Evolutionary conservation across 2,113 vertebrate species (phyloP).

Genomic region (Oostethus manadensis): DNA sequence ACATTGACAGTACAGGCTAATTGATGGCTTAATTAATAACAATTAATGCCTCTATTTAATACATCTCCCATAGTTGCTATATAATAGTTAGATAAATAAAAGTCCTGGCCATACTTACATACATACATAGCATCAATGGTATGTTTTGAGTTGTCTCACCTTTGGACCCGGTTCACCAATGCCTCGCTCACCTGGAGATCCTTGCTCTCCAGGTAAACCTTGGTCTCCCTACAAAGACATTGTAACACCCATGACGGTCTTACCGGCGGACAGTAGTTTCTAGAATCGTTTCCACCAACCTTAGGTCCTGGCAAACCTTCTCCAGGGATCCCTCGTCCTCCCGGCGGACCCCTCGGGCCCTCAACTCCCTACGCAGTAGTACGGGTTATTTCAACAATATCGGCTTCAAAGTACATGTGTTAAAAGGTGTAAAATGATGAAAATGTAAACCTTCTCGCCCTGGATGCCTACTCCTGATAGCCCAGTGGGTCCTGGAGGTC

Average conservation of each 20-base stretch:
- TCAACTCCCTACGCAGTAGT: constrained; percentile 72
- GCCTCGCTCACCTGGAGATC: constrained; percentile 76
- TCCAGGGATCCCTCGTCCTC: constrained; percentile 75
- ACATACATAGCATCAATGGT: too few species aligned
- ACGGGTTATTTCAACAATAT: background rate
- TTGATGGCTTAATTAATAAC: background rate
- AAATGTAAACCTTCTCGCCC: constrained; percentile 78
- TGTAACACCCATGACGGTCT: background rate
- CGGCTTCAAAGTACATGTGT: background rate
- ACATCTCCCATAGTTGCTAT: too few species aligned
- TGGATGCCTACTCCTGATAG: constrained; percentile 76
- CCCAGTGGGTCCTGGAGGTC: constrained; percentile 74
- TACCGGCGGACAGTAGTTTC: background rate
- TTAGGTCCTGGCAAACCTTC: constrained; percentile 82
- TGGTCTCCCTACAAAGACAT: constrained; percentile 72
- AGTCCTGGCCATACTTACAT: too few species aligned
- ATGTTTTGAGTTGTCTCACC: constrained; percentile 44
- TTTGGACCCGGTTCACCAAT: constrained; percentile 77
- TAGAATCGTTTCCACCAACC: constrained; percentile 60
- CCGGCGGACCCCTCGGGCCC: constrained; percentile 78
- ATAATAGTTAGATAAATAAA: too few species aligned
- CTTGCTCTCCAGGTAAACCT: constrained; percentile 82
- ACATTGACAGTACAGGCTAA: background rate
- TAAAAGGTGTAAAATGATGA: background rate
- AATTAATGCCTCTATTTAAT: background rate